Evolutionary conservation across 1,140 invertebrate species (phyloP), one percentile per base, ranked within the genome.

Genomic region (Drosophila carrolli): DNA sequence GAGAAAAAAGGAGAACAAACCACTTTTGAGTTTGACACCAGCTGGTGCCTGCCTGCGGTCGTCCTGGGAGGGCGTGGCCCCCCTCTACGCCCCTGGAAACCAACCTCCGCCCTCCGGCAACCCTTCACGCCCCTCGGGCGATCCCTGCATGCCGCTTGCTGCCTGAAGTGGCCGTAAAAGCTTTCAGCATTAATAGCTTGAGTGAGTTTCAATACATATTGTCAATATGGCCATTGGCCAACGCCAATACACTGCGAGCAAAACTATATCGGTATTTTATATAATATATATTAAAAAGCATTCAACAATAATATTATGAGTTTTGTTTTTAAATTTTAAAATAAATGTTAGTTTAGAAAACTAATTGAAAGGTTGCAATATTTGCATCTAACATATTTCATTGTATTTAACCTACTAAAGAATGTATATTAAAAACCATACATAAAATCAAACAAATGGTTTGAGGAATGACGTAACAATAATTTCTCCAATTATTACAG

Each of bases 21-120:
- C 88, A 91, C 88, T 91, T 91, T 91, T 91, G 89, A 91, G 80
- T 85, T 77, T 91, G 83, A 91, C 89, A 89, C 88, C 88, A 91
- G 88, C 80, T 91, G 88, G 75, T 91, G 81, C 83, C 72, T 57
- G 83, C 79, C 84, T 91, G 89, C 73, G 88, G 88, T 84, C 61
- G 72, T 55, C 55, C 61, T 41, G 51, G 27, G 41, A n/a, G 46
- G 48, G 46, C n/a, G 61, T 37, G 46, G 37, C 19, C 6, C 48
- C 50, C 40, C 48, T 38, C 47, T 11, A 14, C 14, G 2, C 14
- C 8, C 58, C 35, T 47, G 6, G 5, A 32, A 8, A 7, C 29
- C 29, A 13, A 1, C 11, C 27, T 5, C 38, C 63, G 2, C 46
- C 13, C 19, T 4, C 47, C 1, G 27, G 19, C 47, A 50, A 35